phyloP scores from a whole-genome alignment of 2,888 invertebrate species.

The Tyria jacobaeae region DNA sequence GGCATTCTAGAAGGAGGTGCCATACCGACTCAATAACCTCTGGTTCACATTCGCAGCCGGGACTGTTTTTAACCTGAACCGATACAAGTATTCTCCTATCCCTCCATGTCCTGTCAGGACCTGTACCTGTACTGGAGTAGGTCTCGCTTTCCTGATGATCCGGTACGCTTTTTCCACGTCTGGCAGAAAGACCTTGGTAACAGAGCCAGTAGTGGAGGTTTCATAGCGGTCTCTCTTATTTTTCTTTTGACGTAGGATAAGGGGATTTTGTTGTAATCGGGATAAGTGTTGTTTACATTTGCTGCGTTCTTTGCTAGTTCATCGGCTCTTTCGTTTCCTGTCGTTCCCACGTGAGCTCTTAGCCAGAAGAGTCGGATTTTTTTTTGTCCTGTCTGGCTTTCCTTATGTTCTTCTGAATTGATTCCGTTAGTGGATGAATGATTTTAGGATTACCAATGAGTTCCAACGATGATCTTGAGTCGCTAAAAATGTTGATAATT shows the following conservation, averaged over 20 bases:
- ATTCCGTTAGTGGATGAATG: background rate
- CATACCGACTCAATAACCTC: no score
- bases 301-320: constrained; percentile 18
- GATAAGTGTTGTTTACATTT: no score
- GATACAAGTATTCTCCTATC: no score
- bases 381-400: no score
- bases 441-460: constrained; percentile 1
- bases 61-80: no score
- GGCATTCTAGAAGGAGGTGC: constrained; percentile 12
- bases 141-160: no score
- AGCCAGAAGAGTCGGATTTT: constrained; percentile 25
- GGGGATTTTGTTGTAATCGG: constrained; percentile 12
- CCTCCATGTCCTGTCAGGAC: no score
- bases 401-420: background rate
- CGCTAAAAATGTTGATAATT: constrained; percentile 1
- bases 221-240: constrained; percentile 17
- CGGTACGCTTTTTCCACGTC: no score
- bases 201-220: no score
- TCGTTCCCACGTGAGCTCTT: constrained; percentile 21
- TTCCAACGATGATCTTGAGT: constrained; percentile 23
- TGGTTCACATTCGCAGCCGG: no score
- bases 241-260: constrained; percentile 14
- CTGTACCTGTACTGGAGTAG: no score
- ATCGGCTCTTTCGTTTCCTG: constrained; percentile 24
- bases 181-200: no score